These are phyloP conservation scores for Dendrolimus houi DNA, from an alignment of 2,888 invertebrate genomes.

Conservation along the genomic window DNA sequence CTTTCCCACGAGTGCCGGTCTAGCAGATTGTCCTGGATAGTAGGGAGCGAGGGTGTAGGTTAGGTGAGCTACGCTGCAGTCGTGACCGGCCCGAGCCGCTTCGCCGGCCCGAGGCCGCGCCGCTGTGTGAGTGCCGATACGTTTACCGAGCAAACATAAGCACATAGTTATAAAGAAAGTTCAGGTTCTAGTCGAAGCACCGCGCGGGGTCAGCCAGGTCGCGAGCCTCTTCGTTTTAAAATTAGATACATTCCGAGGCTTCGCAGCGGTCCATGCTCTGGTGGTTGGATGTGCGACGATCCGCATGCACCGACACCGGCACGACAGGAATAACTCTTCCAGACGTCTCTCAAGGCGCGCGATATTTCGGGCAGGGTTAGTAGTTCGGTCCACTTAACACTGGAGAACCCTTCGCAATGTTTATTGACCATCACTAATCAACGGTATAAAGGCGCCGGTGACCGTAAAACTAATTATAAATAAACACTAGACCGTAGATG, in stretches of 20 bases:
- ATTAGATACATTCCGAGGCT: slow-evolving; percentile 74
- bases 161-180: slow-evolving; percentile 74
- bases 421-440: slow-evolving; percentile 35
- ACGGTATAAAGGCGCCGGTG: slow-evolving; percentile 26
- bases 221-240: slow-evolving; percentile 73
- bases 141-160: slow-evolving; percentile 69
- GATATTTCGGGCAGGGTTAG: slow-evolving; percentile 70
- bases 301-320: slow-evolving; percentile 28
- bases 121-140: slow-evolving; percentile 63
- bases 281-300: slow-evolving; percentile 49
- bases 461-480: slow-evolving; percentile 26
- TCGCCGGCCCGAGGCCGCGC: slow-evolving; percentile 37
- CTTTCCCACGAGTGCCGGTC: slow-evolving; percentile 63
- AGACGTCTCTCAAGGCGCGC: slow-evolving; percentile 48
- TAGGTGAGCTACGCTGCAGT: slow-evolving; percentile 38
- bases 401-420: slow-evolving; percentile 30
- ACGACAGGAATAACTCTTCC: slow-evolving; percentile 58
- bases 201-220: slow-evolving; percentile 71
- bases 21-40: slow-evolving; percentile 67
- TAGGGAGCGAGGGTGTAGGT: slow-evolving; percentile 52
- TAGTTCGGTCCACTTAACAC: slow-evolving; percentile 55
- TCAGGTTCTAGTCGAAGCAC: slow-evolving; percentile 71
- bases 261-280: slow-evolving; percentile 42
- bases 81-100: slow-evolving; percentile 59
- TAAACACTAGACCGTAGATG: slow-evolving; percentile 24